Conservation (phyloP, 2,797 vertebrate genomes). For the Acrossocheilus fasciatus region DNA sequence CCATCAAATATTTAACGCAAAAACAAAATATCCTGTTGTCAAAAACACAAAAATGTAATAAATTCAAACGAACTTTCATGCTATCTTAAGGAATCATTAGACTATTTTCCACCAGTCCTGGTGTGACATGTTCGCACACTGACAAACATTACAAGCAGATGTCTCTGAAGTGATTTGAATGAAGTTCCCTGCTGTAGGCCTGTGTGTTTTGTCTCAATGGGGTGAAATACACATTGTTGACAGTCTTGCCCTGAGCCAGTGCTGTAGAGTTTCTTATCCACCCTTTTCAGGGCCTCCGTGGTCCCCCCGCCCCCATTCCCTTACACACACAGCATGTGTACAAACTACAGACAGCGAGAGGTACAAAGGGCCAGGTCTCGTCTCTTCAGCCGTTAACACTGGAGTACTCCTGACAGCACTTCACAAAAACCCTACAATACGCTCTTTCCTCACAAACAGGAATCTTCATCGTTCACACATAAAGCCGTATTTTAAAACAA, state of each 20-base stretch:
- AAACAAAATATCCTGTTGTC: neutral
- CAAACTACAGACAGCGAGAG: slow-evolving; percentile 64
- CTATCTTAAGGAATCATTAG: neutral
- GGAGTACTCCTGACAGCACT: slow-evolving; percentile 55
- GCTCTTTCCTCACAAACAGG: neutral
- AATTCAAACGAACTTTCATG: neutral
- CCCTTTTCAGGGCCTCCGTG: slow-evolving; percentile 66
- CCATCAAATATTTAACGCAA: neutral
- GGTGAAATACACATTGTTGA: slow-evolving; percentile 76
- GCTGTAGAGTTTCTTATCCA: slow-evolving; percentile 73
- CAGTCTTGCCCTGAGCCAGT: slow-evolving; percentile 75
- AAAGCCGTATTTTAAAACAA: slow-evolving; percentile 18
- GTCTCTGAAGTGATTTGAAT: slow-evolving; percentile 22
- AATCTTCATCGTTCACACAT: slow-evolving; percentile 12
- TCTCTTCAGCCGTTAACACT: slow-evolving; percentile 52
- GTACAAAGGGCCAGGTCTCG: slow-evolving; percentile 58
- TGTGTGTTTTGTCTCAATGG: slow-evolving; percentile 65
- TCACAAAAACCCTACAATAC: slow-evolving; percentile 36
- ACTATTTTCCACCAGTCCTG: neutral
- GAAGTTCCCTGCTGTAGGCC: slow-evolving; percentile 16
- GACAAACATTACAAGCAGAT: slow-evolving; percentile 8
- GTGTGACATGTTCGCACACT: slow-evolving; percentile 18
- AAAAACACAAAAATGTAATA: neutral
- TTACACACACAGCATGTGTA: slow-evolving; percentile 59
- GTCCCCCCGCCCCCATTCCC: slow-evolving; percentile 59